phyloP scores from a whole-genome alignment of 2,888 invertebrate species.

The Stenichneumon culpator region DNA sequence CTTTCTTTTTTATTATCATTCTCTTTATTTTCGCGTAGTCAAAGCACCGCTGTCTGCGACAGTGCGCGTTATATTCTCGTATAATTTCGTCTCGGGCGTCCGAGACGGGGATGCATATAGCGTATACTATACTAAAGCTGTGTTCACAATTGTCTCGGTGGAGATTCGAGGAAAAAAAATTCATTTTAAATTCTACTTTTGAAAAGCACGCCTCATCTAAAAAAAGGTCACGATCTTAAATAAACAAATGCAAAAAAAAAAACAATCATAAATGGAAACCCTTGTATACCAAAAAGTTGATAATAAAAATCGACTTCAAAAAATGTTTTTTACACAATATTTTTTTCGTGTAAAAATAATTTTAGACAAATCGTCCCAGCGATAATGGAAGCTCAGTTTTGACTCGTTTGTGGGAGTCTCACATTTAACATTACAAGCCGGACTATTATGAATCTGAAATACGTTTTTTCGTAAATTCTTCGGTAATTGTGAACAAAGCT shows the following conservation, averaged over 20 bases:
- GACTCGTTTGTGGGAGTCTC: neutral
- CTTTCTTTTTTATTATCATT: constrained; percentile 35
- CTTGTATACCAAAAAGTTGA: neutral
- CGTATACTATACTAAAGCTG: constrained; percentile 31
- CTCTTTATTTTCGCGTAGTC: constrained; percentile 60
- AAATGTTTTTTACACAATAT: neutral
- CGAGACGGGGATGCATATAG: constrained; percentile 48
- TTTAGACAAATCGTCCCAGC: neutral
- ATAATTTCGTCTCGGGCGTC: constrained; percentile 55
- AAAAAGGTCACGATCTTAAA: neutral
- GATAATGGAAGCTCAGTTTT: neutral
- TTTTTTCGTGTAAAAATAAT: neutral
- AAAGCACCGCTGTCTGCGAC: constrained; percentile 58
- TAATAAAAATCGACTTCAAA: neutral
- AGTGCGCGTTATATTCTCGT: constrained; percentile 47
- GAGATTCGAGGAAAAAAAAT: neutral
- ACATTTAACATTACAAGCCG: neutral
- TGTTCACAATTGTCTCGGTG: constrained; percentile 9
- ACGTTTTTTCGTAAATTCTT: neutral
- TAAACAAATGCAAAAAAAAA: neutral
- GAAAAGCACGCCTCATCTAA: neutral
- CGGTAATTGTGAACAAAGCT: constrained; percentile 22
- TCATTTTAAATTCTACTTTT: neutral
- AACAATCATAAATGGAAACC: neutral
- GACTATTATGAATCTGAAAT: neutral